Evolutionary conservation across 2,113 vertebrate species (phyloP).

Genomic region (Corythoichthys intestinalis): DNA sequence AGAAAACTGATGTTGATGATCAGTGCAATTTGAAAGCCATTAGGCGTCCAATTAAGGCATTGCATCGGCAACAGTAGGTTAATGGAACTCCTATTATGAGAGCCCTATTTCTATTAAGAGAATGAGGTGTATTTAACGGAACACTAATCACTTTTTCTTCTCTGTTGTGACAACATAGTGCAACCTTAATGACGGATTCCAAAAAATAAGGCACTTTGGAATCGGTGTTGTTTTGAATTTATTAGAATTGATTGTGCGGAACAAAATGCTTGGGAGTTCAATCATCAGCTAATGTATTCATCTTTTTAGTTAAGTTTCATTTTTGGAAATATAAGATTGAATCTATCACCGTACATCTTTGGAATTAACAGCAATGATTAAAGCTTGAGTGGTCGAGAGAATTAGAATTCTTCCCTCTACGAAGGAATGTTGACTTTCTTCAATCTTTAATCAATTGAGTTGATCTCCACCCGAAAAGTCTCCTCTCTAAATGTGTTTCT

Average conservation of each 20-base stretch:
- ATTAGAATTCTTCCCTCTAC: constrained; percentile 10
- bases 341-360: constrained; percentile 1
- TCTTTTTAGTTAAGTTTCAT: background rate
- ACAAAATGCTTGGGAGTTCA: background rate
- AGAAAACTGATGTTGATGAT: constrained; percentile 31
- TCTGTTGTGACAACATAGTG: background rate
- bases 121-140: constrained; percentile 2
- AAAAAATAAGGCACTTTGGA: background rate
- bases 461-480: constrained; percentile 3
- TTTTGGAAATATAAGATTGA: background rate
- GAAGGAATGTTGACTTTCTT: constrained; percentile 19
- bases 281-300: background rate
- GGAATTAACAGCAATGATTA: background rate
- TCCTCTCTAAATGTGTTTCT: constrained; percentile 25
- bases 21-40: constrained; percentile 46
- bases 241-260: too few relatives aligned
- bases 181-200: background rate
- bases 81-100: constrained; percentile 46
- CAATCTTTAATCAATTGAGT: constrained; percentile 25
- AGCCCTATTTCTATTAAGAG: constrained; percentile 37
- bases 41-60: constrained; percentile 47
- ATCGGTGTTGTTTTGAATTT: background rate
- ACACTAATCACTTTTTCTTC: background rate
- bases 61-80: constrained; percentile 29
- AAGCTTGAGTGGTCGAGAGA: constrained; percentile 11